Evolutionary conservation across 2,888 invertebrate species (phyloP), one percentile per base, ranked within the genome.

Genomic region (Tetranychus truncatus): DNA sequence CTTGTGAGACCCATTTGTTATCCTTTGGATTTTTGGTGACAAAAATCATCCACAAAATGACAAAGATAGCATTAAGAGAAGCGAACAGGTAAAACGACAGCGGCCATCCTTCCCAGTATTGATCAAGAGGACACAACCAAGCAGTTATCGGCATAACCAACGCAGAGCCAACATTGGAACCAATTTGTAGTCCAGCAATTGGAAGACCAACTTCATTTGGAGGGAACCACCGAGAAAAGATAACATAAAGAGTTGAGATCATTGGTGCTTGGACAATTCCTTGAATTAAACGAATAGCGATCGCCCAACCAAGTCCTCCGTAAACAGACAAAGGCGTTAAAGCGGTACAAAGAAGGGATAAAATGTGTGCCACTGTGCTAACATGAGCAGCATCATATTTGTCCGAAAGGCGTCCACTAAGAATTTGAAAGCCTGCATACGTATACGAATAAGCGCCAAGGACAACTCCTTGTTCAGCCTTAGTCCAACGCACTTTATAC

Each of bases 361-460:
- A 55, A 7, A 55, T 55, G 55, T 55, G 55, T 15, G 55, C 9
- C 11, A 55, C 55, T 55, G 55, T 55, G 15, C 55, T 55, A 9
- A 55, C 55, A 15, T 55, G 55, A 15, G 55, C 15, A 9, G 55
- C 55, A 55, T 55, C 55, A 55, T 55, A 55, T 55, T 55, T 55
- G 55, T 79, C 78, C 3, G 78, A 77, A 18, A 79, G 73, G 2
- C 77, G 76, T n/a, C 79, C 79, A n/a, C 78, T 78, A 9, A 78
- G 71, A 11, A 77, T 24, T 11, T 78, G 77, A 4, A 77, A 76
- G 55, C 75, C 75, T 18, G 78, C 77, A 46, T 78, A 79, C 0
- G 78, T 78, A 18, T 78, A 79, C 75, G 77, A 79, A 74, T 76
- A 79, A 11, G 78, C 78, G 4, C 79, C 79, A 44, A 79, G 72